Conservation (phyloP, 2,113 vertebrate species). For the Aspidoscelis tigris region DNA sequence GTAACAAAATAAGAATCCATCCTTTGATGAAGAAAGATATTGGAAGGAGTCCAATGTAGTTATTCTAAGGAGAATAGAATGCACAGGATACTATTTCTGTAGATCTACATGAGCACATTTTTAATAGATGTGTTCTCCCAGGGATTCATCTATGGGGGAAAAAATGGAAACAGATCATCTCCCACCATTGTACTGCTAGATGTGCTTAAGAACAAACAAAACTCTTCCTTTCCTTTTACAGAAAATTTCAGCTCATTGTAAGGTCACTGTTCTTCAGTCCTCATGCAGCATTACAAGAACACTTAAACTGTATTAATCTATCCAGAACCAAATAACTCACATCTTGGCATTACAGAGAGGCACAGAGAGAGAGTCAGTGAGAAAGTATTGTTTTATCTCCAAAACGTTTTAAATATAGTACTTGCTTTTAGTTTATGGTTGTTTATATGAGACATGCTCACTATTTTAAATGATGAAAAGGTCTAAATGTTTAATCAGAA, state of each 20-base stretch:
- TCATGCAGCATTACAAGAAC: not conserved
- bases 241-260: conserved; percentile 38
- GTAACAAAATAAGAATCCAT: conserved; percentile 26
- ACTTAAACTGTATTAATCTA: conserved; percentile 7
- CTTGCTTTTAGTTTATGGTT: not conserved
- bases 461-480: no score
- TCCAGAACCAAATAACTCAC: conserved; percentile 4
- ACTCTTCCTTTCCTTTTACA: conserved; percentile 66
- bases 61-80: conserved; percentile 62
- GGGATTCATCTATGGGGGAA: conserved; percentile 63
- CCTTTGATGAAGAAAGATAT: conserved; percentile 17
- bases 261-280: conserved; percentile 27
- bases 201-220: conserved; percentile 56
- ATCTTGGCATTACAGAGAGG: not conserved
- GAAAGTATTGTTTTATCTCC: not conserved
- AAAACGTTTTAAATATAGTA: not conserved
- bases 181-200: conserved; percentile 76
- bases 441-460: no score
- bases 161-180: conserved; percentile 69
- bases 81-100: conserved; percentile 65
- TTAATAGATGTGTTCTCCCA: conserved; percentile 64
- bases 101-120: conserved; percentile 47
- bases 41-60: conserved; percentile 37
- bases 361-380: no score
- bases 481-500: no score